Evolutionary conservation across 2,888 invertebrate species (phyloP).

Genomic region (Cremastobaeus sp.): DNA sequence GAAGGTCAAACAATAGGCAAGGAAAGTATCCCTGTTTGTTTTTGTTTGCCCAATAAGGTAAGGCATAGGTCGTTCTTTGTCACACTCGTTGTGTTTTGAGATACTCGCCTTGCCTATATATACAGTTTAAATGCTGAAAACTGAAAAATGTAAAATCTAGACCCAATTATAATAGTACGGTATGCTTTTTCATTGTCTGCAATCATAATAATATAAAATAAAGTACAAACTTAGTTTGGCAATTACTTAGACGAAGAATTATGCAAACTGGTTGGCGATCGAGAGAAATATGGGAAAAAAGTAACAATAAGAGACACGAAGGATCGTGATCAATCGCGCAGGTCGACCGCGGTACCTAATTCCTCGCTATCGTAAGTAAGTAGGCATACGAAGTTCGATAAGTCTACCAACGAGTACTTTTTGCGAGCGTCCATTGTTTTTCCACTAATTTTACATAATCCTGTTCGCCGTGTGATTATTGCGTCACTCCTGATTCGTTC

Average conservation of each 20-base stretch:
- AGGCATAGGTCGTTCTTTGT: too few relatives aligned
- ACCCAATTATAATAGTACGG: too few relatives aligned
- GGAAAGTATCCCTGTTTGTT: too few relatives aligned
- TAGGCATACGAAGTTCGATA: slow-evolving; percentile 65
- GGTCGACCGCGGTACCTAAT: slow-evolving; percentile 66
- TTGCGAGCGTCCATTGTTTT: slow-evolving; percentile 64
- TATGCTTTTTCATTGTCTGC: slow-evolving; percentile 3
- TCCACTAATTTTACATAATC: slow-evolving; percentile 69
- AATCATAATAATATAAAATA: slow-evolving; percentile 32
- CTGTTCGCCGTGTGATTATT: slow-evolving; percentile 62
- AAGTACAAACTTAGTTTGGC: slow-evolving; percentile 31
- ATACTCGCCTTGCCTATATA: too few relatives aligned
- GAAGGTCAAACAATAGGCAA: too few relatives aligned
- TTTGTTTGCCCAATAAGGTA: too few relatives aligned
- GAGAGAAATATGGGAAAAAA: slow-evolving; percentile 62
- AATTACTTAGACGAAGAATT: slow-evolving; percentile 44
- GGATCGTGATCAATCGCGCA: slow-evolving; percentile 69
- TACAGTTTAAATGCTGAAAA: too few relatives aligned
- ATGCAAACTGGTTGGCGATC: slow-evolving; percentile 52
- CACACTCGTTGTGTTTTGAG: too few relatives aligned
- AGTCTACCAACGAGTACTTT: slow-evolving; percentile 60
- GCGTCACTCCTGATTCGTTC: slow-evolving; percentile 63
- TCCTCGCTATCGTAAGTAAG: slow-evolving; percentile 68
- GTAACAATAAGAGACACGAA: slow-evolving; percentile 65
- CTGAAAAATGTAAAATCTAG: neutral